Evolutionary conservation across 2,888 invertebrate genomes (phyloP), one percentile per base, ranked within the genome.

Genomic region (Itoplectis maculator): DNA sequence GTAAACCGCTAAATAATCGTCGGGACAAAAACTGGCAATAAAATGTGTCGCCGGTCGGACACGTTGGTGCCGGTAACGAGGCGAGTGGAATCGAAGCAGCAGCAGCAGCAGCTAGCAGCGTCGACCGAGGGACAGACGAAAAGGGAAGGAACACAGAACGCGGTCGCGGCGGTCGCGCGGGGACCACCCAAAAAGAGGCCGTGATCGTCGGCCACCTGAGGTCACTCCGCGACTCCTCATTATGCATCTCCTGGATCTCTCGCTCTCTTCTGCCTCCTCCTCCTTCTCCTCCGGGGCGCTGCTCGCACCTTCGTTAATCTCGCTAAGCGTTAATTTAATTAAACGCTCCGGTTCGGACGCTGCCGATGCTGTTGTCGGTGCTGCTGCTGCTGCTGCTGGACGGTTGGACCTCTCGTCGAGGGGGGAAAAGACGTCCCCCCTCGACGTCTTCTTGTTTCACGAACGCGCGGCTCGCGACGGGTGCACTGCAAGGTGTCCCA

Each of bases 251-350:
- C 87, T n/a, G n/a, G 89, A 92, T 92, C 91, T 92, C 89, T 87
- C 87, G 37, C n/a, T 8, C 65, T 37, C 13, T n/a, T 63, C 78
- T 47, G 13, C 54, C 20, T 78, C 42, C 89, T n/a, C n/a, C n/a
- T n/a, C n/a, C n/a, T n/a, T n/a, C n/a, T n/a, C n/a, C n/a, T n/a
- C n/a, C n/a, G n/a, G n/a, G n/a, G n/a, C n/a, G n/a, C n/a, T n/a
- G n/a, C n/a, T 90, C 90, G 89, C 92, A 91, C 92, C 92, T 92
- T 89, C 88, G 92, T 92, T 92, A 92, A 92, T 92, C 92, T 92
- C 89, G 88, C 90, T 91, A 91, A 92, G 91, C 91, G 91, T 92
- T 92, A 91, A 92, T 92, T 92, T 92, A 92, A 92, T 92, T 92
- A 91, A 92, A 92, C 87, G 89, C 90, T 88, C 84, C 35, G 76